Conservation (phyloP, 2,888 invertebrate species). For the Chrysolina oricalcia region DNA sequence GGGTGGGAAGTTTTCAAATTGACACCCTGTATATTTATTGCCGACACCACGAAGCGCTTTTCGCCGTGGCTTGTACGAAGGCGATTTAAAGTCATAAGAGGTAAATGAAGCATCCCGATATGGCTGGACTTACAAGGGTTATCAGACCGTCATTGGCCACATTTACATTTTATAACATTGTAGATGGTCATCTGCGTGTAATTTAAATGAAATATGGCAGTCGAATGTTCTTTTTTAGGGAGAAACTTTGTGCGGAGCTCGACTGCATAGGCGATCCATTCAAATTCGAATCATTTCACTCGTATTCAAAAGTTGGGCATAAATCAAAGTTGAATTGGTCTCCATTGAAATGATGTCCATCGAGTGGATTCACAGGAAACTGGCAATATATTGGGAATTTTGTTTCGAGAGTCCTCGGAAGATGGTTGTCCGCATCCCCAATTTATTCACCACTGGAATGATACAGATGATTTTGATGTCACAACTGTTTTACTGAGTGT, state of each 20-base stretch:
- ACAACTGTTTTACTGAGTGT: too few relatives aligned
- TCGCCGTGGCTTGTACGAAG: conserved; percentile 61
- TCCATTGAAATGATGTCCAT: conserved; percentile 18
- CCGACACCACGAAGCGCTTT: conserved; percentile 62
- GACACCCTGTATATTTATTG: conserved; percentile 68
- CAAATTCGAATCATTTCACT: conserved; percentile 46
- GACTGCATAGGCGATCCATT: conserved; percentile 31
- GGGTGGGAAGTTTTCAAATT: too few relatives aligned
- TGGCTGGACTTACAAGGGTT: conserved; percentile 66
- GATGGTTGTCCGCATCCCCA: conserved; percentile 8
- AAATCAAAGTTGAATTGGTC: conserved; percentile 44
- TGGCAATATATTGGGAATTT: neutral
- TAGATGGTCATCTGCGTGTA: conserved; percentile 68
- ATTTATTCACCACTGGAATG: neutral
- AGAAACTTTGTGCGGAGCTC: conserved; percentile 49
- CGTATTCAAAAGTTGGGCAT: conserved; percentile 53
- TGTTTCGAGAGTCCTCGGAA: neutral
- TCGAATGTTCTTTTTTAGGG: conserved; percentile 59
- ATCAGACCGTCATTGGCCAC: conserved; percentile 64
- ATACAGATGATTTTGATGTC: too few relatives aligned
- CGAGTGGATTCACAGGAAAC: conserved; percentile 30
- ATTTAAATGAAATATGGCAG: conserved; percentile 66
- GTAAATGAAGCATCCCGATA: conserved; percentile 70
- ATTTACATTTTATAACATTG: conserved; percentile 70
- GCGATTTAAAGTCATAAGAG: conserved; percentile 66